phyloP scores from a whole-genome alignment of 2,888 invertebrate genomes.

The Diaphora mendica region DNA sequence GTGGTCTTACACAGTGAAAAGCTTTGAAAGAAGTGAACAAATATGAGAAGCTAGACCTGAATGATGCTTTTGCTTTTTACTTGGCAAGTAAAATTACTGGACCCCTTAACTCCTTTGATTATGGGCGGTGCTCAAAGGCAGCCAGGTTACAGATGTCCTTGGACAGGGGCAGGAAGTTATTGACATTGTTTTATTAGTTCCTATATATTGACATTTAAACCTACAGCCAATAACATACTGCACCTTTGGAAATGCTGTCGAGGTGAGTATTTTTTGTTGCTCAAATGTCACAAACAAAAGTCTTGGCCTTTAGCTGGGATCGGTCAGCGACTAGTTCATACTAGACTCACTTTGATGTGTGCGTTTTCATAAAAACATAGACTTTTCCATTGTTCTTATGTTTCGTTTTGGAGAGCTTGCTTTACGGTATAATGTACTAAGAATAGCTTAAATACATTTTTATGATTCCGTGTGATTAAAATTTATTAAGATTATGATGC shows the following conservation, averaged over 20 bases:
- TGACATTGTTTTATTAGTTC: not conserved
- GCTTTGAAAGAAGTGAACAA: too few relatives aligned
- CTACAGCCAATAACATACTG: not conserved
- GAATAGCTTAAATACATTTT: too few relatives aligned
- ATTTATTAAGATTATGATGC: too few relatives aligned
- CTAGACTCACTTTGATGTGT: slow-evolving; percentile 24
- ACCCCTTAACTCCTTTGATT: too few relatives aligned
- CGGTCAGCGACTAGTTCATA: slow-evolving; percentile 49
- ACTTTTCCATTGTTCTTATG: not conserved
- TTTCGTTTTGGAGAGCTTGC: not conserved
- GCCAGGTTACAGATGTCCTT: not conserved
- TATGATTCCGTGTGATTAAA: too few relatives aligned
- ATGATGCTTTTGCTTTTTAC: too few relatives aligned
- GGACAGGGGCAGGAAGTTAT: too few relatives aligned
- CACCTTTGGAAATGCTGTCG: slow-evolving; percentile 23
- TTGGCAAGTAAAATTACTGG: too few relatives aligned
- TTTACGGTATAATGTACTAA: not conserved
- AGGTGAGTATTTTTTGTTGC: slow-evolving; percentile 22
- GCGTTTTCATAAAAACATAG: slow-evolving; percentile 34
- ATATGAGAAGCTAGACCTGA: too few relatives aligned
- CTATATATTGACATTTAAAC: not conserved
- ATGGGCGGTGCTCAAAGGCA: too few relatives aligned
- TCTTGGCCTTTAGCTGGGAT: slow-evolving; percentile 48
- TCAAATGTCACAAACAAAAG: slow-evolving; percentile 54
- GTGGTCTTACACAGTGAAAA: too few relatives aligned